These are phyloP conservation scores for Apodemia duryi DNA, from an alignment of 2,888 invertebrate genomes.

Conservation along the genomic window DNA sequence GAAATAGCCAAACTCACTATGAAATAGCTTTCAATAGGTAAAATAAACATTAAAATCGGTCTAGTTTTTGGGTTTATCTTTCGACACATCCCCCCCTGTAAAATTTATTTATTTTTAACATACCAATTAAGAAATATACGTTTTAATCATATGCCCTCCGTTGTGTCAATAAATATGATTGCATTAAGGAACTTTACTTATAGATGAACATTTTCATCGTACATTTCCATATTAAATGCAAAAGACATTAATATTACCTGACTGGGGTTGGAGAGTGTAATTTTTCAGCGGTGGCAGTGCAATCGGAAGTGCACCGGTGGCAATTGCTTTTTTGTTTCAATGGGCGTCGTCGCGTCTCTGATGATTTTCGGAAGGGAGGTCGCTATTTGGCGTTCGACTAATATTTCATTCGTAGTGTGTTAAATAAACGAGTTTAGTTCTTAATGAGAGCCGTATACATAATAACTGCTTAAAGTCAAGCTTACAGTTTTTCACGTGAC, in stretches of 20 bases:
- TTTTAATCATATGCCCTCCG: no score
- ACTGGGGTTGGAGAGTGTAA: slow-evolving; percentile 51
- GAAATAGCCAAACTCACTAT: no score
- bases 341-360: slow-evolving; percentile 50
- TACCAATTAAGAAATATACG: no score
- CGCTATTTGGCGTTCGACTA: slow-evolving; percentile 59
- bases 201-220: neutral
- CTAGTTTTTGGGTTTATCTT: no score
- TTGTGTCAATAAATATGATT: neutral
- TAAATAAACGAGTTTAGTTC: slow-evolving; percentile 7
- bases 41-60: no score
- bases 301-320: slow-evolving; percentile 72
- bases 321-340: slow-evolving; percentile 70
- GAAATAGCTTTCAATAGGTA: no score
- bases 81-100: no score
- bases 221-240: slow-evolving; percentile 18
- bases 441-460: neutral
- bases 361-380: slow-evolving; percentile 74
- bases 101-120: no score
- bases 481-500: neutral
- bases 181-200: neutral
- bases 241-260: slow-evolving; percentile 49
- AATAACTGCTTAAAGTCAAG: neutral
- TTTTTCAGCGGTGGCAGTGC: slow-evolving; percentile 73
- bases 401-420: slow-evolving; percentile 56